Base-by-base conservation (phyloP, 2,797 vertebrate species). In the Eulemur albifrons region DNA sequence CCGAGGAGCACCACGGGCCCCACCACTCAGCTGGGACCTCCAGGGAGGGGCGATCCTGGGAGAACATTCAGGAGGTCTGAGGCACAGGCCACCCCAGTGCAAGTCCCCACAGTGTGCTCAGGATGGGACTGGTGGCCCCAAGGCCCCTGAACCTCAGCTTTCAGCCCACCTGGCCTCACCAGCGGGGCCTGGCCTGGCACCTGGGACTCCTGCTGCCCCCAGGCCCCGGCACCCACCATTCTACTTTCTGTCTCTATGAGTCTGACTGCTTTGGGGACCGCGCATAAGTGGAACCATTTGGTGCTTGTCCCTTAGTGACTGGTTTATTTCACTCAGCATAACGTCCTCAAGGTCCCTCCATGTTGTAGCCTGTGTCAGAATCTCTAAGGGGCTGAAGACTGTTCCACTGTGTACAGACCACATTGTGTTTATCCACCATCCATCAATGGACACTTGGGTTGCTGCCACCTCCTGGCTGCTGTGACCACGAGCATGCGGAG, bases 401-500 rank as follows among this genome's bases (percentile, higher is more conserved):
- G n/a, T 8, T 25, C 18, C 70, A 9, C 0, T 38, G 18, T 1
- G 7, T 9, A 6, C 7, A 50, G 18, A 7, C 25, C 67, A 38
- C 54, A 11, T 40, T 32, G 30, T 30, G 3, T 23, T 50, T 40
- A 1, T 40, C n/a, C 2, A 5, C 30, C n/a, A 10, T 61, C 40
- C 2, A 0, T 72, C 40, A 30, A 1, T 23, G 5, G 40, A 91
- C 43, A 8, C 18, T 15, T 43, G 27, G 27, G 8, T 50, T 5
- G 12, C 25, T 67, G 15, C 81, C 14, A 3, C 21, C 30, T n/a
- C 32, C 27, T 38, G 27, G 52, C 40, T 72, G 27, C 54, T 0
- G 4, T 43, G 20, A 18, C 15, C 20, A 5, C 4, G 35, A 43
- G 12, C 2, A 6, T 11, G 0, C 13, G 0, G 21, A 32, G 11